Evolutionary conservation across 1,140 invertebrate species (phyloP).

Genomic region (Trissolcus basalis): DNA sequence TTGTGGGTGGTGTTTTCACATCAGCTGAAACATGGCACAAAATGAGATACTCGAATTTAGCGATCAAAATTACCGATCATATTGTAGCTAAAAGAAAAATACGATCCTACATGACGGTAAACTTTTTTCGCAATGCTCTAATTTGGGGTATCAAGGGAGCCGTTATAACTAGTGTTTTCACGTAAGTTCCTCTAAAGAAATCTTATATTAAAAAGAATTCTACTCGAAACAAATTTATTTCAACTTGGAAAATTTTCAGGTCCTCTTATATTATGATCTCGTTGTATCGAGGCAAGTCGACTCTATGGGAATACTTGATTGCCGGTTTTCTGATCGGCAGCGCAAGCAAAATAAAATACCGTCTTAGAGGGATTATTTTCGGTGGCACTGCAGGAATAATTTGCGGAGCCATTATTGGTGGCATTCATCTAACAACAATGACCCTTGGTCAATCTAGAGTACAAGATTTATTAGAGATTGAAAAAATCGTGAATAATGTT

Average conservation of each 20-base stretch:
- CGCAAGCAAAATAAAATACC: constrained; percentile 80
- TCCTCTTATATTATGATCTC: constrained; percentile 78
- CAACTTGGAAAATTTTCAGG: constrained; percentile 72
- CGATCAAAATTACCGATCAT: constrained; percentile 81
- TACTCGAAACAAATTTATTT: constrained; percentile 78
- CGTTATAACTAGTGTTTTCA: too few species aligned
- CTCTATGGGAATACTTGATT: constrained; percentile 80
- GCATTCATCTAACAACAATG: neutral
- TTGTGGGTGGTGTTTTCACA: too few species aligned
- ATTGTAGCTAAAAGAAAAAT: constrained; percentile 82
- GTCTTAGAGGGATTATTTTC: constrained; percentile 78
- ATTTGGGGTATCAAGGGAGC: constrained; percentile 21
- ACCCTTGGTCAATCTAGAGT: neutral
- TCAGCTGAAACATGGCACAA: constrained; percentile 79
- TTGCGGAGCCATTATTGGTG: neutral
- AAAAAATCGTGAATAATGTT: neutral
- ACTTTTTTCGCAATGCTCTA: constrained; percentile 82
- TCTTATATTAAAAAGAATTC: too few species aligned
- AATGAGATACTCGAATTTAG: constrained; percentile 84
- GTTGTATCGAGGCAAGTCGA: constrained; percentile 80
- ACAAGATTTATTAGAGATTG: neutral
- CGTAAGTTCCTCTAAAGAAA: too few species aligned
- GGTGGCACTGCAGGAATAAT: constrained; percentile 6
- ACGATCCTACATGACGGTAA: constrained; percentile 80
- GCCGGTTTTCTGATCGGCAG: constrained; percentile 80